A percentile compares a stretch with the other conserved stretches of the same genome.
phyloP scores from a whole-genome alignment of 2,113 vertebrate species.

The Tylochromis polylepis region DNA sequence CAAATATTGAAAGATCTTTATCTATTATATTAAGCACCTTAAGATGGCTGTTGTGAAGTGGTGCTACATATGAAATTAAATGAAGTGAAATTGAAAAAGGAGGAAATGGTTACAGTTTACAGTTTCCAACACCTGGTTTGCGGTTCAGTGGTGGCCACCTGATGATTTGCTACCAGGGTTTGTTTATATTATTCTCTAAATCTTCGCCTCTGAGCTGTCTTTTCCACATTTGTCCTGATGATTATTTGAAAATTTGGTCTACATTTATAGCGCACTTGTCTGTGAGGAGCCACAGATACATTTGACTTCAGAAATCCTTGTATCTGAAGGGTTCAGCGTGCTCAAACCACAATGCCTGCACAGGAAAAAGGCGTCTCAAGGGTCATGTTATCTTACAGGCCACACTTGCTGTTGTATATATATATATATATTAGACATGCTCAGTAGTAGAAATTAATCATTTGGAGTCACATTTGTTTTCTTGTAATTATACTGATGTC shows the following conservation, averaged over 20 bases:
- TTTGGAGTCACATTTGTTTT: too few species aligned
- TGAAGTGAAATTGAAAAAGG: neutral
- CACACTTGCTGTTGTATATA: neutral
- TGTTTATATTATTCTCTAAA: neutral
- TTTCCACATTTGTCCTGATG: neutral
- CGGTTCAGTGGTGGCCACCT: neutral
- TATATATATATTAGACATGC: too few species aligned
- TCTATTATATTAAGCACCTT: neutral
- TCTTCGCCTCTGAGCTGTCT: neutral
- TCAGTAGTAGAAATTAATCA: too few species aligned
- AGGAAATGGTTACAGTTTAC: neutral
- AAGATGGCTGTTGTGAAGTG: neutral
- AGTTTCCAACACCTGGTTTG: neutral
- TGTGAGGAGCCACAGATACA: neutral
- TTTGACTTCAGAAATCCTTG: neutral
- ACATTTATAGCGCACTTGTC: neutral
- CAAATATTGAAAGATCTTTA: neutral
- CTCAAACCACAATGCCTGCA: neutral
- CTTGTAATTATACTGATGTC: too few species aligned
- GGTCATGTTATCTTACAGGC: neutral
- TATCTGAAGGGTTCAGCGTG: neutral
- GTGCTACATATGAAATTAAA: neutral
- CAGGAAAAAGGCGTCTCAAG: neutral
- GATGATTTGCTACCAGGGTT: neutral
- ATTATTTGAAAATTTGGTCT: neutral